Evolutionary conservation across 2,888 invertebrate genomes (phyloP).

Genomic region (Sisyra nigra): DNA sequence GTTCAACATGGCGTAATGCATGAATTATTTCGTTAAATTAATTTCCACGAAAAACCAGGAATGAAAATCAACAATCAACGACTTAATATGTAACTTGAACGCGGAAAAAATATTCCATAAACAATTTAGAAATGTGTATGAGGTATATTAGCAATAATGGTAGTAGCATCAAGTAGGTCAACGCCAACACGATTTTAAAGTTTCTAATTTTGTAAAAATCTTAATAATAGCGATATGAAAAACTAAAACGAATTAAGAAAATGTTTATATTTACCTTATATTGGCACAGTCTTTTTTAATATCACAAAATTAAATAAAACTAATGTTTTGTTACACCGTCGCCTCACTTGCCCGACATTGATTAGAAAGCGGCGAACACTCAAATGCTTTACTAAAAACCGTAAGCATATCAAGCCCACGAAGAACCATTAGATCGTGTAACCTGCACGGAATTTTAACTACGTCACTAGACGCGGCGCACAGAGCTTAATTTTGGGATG

Average conservation of each 20-base stretch:
- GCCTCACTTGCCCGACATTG: slow-evolving; percentile 4
- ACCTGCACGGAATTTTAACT: slow-evolving; percentile 6
- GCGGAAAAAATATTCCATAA: neutral
- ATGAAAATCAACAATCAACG: too few species aligned
- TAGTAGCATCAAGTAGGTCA: slow-evolving; percentile 1
- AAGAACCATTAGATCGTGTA: too few species aligned
- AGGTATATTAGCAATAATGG: slow-evolving; percentile 2
- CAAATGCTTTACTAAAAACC: slow-evolving; percentile 1
- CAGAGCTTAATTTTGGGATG: neutral
- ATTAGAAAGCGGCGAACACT: slow-evolving; percentile 1
- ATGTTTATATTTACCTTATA: slow-evolving; percentile 10
- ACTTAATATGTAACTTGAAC: neutral
- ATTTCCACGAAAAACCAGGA: too few species aligned
- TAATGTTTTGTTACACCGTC: slow-evolving; percentile 3
- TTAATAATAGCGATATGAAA: neutral
- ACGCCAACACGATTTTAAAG: neutral
- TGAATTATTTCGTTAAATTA: too few species aligned
- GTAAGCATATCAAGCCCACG: too few species aligned
- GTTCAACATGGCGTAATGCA: slow-evolving; percentile 4
- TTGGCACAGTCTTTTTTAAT: slow-evolving; percentile 15
- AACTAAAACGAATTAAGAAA: slow-evolving; percentile 1
- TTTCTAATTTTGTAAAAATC: neutral
- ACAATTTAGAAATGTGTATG: neutral
- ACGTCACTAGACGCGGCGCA: slow-evolving; percentile 9
- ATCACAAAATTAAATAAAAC: slow-evolving; percentile 13